phyloP scores from a whole-genome alignment of 1,140 invertebrate species.

The Camponotus floridanus region DNA sequence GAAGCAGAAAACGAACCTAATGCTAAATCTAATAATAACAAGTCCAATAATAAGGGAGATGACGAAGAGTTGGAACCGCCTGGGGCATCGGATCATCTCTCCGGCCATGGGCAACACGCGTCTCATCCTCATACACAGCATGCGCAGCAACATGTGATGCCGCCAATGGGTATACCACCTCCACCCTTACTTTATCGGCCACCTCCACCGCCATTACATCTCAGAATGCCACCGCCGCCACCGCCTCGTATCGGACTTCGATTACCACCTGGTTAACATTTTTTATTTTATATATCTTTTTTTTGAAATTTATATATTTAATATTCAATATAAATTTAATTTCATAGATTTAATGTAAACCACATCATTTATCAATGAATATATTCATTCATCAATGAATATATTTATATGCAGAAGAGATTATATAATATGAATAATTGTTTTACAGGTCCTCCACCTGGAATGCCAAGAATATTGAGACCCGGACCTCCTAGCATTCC shows the following conservation, averaged over 20 bases:
- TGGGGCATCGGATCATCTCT: slow-evolving; percentile 86
- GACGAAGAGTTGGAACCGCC: slow-evolving; percentile 79
- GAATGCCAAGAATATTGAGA: slow-evolving; percentile 87
- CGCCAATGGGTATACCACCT: slow-evolving; percentile 86
- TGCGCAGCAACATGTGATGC: slow-evolving; percentile 83
- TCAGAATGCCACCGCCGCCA: slow-evolving; percentile 87
- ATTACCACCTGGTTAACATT: slow-evolving; percentile 82
- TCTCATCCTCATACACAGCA: slow-evolving; percentile 73
- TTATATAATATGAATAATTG: slow-evolving; percentile 13
- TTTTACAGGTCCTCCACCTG: slow-evolving; percentile 85
- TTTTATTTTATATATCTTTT: slow-evolving; percentile 30
- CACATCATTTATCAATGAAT: background rate
- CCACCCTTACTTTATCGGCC: slow-evolving; percentile 83
- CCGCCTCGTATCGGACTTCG: slow-evolving; percentile 84
- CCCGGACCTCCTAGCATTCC: slow-evolving; percentile 86
- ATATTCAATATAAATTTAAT: background rate
- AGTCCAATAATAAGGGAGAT: slow-evolving; percentile 75
- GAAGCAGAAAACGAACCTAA: slow-evolving; percentile 79
- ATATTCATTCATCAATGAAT: background rate
- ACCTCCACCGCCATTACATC: slow-evolving; percentile 85
- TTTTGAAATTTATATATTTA: slow-evolving; percentile 1
- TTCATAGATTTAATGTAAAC: background rate
- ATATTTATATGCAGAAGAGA: background rate
- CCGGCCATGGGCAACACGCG: slow-evolving; percentile 81
- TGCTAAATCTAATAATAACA: slow-evolving; percentile 68